Base-by-base conservation (phyloP, 2,888 invertebrate genomes). In the Galerucella nymphaeae region DNA sequence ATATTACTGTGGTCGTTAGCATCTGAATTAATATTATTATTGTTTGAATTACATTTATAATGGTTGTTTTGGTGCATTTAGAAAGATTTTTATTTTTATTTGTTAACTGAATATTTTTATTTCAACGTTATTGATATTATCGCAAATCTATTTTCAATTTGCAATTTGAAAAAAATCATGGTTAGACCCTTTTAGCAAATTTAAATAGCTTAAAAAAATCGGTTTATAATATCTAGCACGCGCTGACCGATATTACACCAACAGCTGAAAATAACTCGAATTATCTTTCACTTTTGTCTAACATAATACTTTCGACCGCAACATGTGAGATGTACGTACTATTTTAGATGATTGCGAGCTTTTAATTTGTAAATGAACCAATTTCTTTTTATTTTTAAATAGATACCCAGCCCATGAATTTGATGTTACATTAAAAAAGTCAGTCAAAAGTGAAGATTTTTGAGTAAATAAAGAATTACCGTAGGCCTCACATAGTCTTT, bases 261-360 rank as follows among this genome's bases (percentile, higher is more conserved):
- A 73, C 68, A 50, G 74, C 78, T 77, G 73, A 78, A 80, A 80
- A 80, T 80, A 80, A 77, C 76, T 76, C 71, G 75, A 77, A 76
- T 80, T 77, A 77, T 76, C 79, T 77, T 78, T 75, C 77, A 78
- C 71, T 78, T 79, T 74, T 76, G 77, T 76, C 75, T 73, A 69
- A 45, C 14, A 45, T 14, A 38, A 72, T 59, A 59, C 59, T 57
- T 57, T 23, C 11, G 23, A 53, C 53, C 59, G n/a, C 16, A 69
- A 70, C 53, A 66, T 48, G 42, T 62, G 55, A 62, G 53, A 18
- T 53, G 41, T 18, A 55, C 20, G 42, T n/a, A 48, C 57, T 18
- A 38, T 45, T 53, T 66, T 23, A 45, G 42, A 18, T 58, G 20
- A 66, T 66, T 66, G 38, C 41, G 38, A 38, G 16, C 14, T 61